Evolutionary conservation across 2,888 invertebrate species (phyloP), one percentile per base, ranked within the genome.

Genomic region (Apoderus coryli): DNA sequence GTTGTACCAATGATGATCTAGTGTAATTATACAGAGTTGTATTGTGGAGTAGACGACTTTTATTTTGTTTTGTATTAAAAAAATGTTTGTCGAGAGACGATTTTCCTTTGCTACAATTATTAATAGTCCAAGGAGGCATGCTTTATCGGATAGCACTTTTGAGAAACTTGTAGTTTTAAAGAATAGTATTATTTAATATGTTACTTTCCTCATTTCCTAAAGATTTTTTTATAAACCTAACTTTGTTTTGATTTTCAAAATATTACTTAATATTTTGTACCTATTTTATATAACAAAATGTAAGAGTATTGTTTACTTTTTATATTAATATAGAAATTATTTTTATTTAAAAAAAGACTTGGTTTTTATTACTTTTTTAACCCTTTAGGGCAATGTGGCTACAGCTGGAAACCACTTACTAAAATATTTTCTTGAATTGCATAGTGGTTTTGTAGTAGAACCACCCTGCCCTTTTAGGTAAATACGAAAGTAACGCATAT

Each of bases 121-220:
- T 11, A 29, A 34, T 16, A 15, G 23, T 10, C 38, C 35, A 7
- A 22, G 38, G 14, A 24, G 38, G 3, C 33, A 36, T 32, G 36
- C 36, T 4, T 27, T 37, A 14, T 28, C 29, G 5, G 34, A 31
- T 34, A 15, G 10, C 14, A 23, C 31, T 31, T 34, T 37, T 32
- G 37, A 34, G 16, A 16, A 34, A 9, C 30, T 33, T 14, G 35
- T 35, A n/a, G 6, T 33, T 4, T 16, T 29, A 14, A 33, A 33
- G 31, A 19, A 19, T n/a, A 26, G 9, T 26, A 10, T 26, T 12
- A 12, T 5, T 9, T 6, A 10, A 11, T 12, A 26, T 10, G 13
- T 9, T 26, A 12, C 13, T 10, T 26, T 11, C 11, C n/a, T 12
- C 13, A 4, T 26, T 5, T 19, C 19, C 19, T 19, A 19, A 19